Conservation (phyloP, 2,113 vertebrate species). For the Pseudopipra pipra region DNA sequence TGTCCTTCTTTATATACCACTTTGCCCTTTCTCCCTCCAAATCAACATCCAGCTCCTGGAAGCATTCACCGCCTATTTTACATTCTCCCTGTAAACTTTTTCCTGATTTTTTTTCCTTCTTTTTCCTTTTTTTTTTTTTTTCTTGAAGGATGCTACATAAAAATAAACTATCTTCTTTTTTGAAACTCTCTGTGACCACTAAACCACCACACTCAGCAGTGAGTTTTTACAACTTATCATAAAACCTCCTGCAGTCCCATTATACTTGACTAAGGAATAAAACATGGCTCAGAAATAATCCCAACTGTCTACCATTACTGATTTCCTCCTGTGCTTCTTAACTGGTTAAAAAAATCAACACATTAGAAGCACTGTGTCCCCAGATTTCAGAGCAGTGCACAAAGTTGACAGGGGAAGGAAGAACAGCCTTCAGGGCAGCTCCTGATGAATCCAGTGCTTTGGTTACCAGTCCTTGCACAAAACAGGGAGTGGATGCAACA, state of each 20-base stretch:
- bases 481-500: neutral
- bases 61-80: neutral
- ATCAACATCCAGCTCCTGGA: neutral
- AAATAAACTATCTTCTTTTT: slow-evolving; percentile 48
- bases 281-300: slow-evolving; percentile 30
- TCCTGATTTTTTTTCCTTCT: neutral
- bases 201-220: slow-evolving; percentile 21
- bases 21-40: neutral
- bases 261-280: slow-evolving; percentile 51
- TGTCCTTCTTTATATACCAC: neutral
- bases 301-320: neutral
- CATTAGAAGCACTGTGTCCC: neutral
- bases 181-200: slow-evolving; percentile 22
- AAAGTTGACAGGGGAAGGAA: neutral
- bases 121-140: neutral
- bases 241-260: slow-evolving; percentile 57
- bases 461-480: neutral
- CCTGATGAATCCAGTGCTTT: neutral
- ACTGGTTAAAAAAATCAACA: neutral
- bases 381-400: neutral
- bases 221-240: slow-evolving; percentile 60
- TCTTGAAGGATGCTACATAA: slow-evolving; percentile 1
- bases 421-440: neutral
- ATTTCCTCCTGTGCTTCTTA: slow-evolving; percentile 5
- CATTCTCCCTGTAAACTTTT: neutral